phyloP scores from a whole-genome alignment of 37 sponge, comb jelly and placozoan species.

The Haliclona indistincta region DNA sequence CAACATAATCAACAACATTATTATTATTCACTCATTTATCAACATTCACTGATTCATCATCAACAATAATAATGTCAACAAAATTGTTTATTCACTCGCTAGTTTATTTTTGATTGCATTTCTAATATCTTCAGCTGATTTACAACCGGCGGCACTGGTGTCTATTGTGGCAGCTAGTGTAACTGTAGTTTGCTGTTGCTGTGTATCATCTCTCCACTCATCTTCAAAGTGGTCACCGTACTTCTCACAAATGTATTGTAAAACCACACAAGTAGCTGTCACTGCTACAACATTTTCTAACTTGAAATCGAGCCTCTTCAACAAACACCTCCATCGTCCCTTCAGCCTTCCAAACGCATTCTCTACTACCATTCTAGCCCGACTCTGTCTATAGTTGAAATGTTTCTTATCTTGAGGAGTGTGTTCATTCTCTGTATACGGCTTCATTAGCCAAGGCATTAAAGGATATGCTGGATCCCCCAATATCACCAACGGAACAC shows the following conservation, averaged over 20 bases:
- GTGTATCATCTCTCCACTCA: conserved; percentile 36
- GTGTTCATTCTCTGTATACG: conserved; percentile 28
- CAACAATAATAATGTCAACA: too few species aligned
- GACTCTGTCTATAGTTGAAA: conserved; percentile 43
- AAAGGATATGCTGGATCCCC: conserved; percentile 65
- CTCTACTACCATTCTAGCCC: conserved; percentile 59
- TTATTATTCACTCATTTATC: too few species aligned
- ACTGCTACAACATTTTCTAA: conserved; percentile 5
- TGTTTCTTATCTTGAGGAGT: neutral
- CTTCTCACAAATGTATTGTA: conserved; percentile 41
- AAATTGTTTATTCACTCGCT: too few species aligned
- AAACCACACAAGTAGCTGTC: conserved; percentile 30
- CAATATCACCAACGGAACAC: conserved; percentile 31
- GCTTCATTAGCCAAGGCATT: conserved; percentile 47
- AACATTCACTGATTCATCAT: too few species aligned
- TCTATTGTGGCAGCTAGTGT: too few species aligned
- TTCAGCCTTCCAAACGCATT: conserved; percentile 58
- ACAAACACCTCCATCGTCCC: conserved; percentile 49
- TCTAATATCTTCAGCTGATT: too few species aligned
- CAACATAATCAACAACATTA: too few species aligned
- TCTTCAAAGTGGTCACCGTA: conserved; percentile 11
- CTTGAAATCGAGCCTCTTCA: conserved; percentile 28
- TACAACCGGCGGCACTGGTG: too few species aligned
- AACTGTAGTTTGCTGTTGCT: too few species aligned
- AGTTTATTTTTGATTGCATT: too few species aligned